These are phyloP conservation scores for Crossaster papposus DNA, from an alignment of 53 echinoderm and acorn worm genomes.

Conservation along the genomic window DNA sequence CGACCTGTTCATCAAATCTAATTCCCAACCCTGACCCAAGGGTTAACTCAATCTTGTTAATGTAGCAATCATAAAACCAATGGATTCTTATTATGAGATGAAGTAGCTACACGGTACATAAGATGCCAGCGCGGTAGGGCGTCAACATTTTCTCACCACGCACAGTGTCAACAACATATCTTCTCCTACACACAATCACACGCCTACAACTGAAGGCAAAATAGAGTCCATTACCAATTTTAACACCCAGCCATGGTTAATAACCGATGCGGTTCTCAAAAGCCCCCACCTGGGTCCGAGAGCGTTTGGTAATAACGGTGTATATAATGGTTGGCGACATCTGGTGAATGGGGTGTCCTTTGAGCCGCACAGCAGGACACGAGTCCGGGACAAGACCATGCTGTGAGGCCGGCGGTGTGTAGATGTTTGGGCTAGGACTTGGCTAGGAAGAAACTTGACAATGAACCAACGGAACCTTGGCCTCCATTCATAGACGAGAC, in stretches of 20 bases:
- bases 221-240: constrained; percentile 30
- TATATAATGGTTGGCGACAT: constrained; percentile 45
- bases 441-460: neutral
- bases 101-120: neutral
- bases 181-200: neutral
- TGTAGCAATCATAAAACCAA: neutral
- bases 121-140: neutral
- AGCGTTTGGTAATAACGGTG: constrained; percentile 9
- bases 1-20: neutral
- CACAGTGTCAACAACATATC: neutral
- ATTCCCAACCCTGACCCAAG: constrained; percentile 2
- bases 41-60: constrained; percentile 45
- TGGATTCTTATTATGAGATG: neutral
- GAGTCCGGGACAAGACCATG: neutral
- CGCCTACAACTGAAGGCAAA: neutral
- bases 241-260: constrained; percentile 39
- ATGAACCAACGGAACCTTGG: neutral
- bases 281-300: constrained; percentile 37
- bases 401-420: neutral
- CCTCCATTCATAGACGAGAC: neutral
- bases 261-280: constrained; percentile 10
- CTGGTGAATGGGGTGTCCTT: constrained; percentile 15
- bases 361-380: constrained; percentile 11
- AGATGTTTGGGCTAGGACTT: no score
- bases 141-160: neutral